Evolutionary conservation across 2,888 invertebrate species (phyloP).

Genomic region (Linhomoeus sp.): DNA sequence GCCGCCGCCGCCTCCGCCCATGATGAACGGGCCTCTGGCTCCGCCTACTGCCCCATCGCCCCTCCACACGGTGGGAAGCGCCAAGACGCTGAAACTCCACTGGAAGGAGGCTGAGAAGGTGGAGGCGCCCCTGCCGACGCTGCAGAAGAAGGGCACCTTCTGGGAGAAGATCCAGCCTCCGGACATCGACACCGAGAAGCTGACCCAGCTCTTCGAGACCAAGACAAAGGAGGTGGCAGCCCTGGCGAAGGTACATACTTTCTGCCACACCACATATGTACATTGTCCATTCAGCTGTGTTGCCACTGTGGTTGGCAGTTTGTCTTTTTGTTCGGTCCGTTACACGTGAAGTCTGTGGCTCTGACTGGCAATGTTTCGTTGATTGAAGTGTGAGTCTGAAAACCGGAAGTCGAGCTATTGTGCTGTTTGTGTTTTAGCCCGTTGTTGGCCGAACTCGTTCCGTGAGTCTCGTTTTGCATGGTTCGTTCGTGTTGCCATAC

Average conservation of each 20-base stretch:
- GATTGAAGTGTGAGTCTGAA: no score
- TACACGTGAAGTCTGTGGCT: no score
- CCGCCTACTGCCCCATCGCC: not conserved
- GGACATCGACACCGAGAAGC: conserved; percentile 64
- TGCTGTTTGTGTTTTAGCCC: no score
- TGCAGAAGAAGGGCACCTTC: conserved; percentile 36
- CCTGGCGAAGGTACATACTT: conserved; percentile 41
- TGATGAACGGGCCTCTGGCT: conserved; percentile 14
- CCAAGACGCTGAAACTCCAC: conserved; percentile 70
- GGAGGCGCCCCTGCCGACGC: conserved; percentile 18
- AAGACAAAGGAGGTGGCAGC: conserved; percentile 53
- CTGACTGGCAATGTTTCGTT: no score
- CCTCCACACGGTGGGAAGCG: not conserved
- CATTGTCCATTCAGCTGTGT: not conserved
- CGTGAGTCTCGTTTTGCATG: no score
- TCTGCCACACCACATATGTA: no score
- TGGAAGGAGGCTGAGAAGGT: conserved; percentile 57
- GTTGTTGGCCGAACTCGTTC: no score
- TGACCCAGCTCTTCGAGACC: conserved; percentile 91
- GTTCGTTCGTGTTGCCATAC: no score
- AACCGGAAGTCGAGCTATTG: no score
- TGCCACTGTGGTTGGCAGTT: not conserved
- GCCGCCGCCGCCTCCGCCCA: conserved; percentile 22
- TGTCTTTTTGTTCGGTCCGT: not conserved
- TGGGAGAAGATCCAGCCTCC: conserved; percentile 77